Conservation (phyloP, 1,140 invertebrate genomes). For the Drosophila micromelanica region DNA sequence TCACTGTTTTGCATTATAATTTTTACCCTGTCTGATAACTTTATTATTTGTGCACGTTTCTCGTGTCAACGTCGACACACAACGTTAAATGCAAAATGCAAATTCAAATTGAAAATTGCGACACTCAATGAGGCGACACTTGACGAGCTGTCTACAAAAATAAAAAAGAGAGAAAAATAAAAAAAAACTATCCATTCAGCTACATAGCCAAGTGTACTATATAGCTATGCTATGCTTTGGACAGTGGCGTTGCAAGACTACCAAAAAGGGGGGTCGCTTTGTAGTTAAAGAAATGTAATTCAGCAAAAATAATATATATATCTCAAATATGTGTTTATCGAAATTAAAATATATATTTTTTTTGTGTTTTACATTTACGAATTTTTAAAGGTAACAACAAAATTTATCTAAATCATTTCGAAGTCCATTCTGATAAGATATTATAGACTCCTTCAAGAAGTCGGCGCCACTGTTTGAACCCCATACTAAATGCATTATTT, state of each 20-base stretch:
- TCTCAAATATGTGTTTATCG: no score
- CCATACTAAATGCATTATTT: neutral
- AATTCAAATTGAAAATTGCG: slow-evolving; percentile 68
- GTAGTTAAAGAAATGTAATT: no score
- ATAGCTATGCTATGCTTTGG: slow-evolving; percentile 1
- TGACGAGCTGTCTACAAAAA: slow-evolving; percentile 69
- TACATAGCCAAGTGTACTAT: slow-evolving; percentile 18
- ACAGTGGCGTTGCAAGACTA: neutral
- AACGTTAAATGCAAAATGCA: slow-evolving; percentile 62
- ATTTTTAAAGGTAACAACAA: no score
- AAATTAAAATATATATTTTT: no score
- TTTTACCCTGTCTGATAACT: slow-evolving; percentile 40
- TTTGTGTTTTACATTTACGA: no score
- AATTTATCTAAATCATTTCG: no score
- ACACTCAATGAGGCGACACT: slow-evolving; percentile 53
- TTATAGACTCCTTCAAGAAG: neutral
- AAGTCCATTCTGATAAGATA: neutral
- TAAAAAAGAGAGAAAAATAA: slow-evolving; percentile 16
- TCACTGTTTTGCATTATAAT: slow-evolving; percentile 21
- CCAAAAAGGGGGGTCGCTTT: neutral
- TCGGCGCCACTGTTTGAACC: neutral
- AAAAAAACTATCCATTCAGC: slow-evolving; percentile 24
- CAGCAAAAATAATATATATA: no score
- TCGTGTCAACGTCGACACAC: slow-evolving; percentile 44
- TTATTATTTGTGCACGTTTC: slow-evolving; percentile 59